phyloP scores from a whole-genome alignment of 2,888 invertebrate species.

The Harpalus rufipes region DNA sequence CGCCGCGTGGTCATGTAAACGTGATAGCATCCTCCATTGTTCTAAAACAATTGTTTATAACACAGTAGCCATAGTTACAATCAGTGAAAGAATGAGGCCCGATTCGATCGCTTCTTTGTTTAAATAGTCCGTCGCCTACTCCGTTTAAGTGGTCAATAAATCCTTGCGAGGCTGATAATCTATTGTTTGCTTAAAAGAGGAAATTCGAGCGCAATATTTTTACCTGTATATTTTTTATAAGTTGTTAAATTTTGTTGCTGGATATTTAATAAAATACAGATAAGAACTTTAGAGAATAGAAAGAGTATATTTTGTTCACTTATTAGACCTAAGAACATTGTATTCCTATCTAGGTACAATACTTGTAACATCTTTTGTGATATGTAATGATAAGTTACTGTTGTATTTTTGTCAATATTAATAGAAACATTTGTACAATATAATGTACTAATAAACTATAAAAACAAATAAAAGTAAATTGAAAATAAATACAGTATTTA shows the following conservation, averaged over 20 bases:
- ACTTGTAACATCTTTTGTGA: constrained; percentile 59
- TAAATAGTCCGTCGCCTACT: constrained; percentile 61
- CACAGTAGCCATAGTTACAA: constrained; percentile 67
- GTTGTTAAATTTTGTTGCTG: constrained; percentile 49
- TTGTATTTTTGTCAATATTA: constrained; percentile 64
- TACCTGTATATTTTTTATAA: constrained; percentile 37
- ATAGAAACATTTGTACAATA: constrained; percentile 57
- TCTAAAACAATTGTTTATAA: constrained; percentile 67
- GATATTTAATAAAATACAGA: constrained; percentile 27
- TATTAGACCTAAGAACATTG: constrained; percentile 49
- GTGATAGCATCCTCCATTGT: constrained; percentile 66
- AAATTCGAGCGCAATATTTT: constrained; percentile 44
- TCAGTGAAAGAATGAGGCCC: constrained; percentile 63
- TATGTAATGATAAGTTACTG: constrained; percentile 55
- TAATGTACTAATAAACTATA: constrained; percentile 55
- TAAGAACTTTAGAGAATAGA: constrained; percentile 41
- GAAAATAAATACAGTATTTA: constrained; percentile 54
- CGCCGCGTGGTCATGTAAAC: constrained; percentile 54
- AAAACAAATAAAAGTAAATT: constrained; percentile 50
- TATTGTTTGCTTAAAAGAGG: constrained; percentile 53
- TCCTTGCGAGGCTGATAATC: constrained; percentile 56
- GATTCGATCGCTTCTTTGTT: constrained; percentile 65
- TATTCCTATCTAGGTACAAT: constrained; percentile 61
- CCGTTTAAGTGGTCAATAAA: constrained; percentile 64
- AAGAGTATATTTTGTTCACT: constrained; percentile 59